Evolutionary conservation across 2,113 vertebrate species (phyloP).

Genomic region (Excalfactoria chinensis): DNA sequence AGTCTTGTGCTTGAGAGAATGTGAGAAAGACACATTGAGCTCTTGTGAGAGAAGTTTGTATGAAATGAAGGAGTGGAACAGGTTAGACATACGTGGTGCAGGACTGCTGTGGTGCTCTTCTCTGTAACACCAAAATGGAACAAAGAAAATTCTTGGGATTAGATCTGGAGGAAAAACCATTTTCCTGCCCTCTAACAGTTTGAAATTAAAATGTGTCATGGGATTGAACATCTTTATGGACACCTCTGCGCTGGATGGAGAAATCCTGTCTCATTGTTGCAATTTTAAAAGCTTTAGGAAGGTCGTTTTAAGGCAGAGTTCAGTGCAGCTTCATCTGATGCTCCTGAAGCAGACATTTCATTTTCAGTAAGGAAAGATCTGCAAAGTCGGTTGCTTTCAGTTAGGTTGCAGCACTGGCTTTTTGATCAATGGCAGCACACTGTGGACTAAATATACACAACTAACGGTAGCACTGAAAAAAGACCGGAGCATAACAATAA

Average conservation of each 20-base stretch:
- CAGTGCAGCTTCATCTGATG: background rate
- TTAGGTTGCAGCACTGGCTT: background rate
- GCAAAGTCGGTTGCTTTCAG: background rate
- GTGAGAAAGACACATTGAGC: background rate
- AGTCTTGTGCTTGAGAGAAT: background rate
- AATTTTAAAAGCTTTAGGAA: background rate
- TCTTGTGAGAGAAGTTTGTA: background rate
- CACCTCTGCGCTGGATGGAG: background rate
- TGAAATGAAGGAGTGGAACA: background rate
- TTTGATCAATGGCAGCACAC: background rate
- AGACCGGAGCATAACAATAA: background rate
- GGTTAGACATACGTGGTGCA: fast-evolving
- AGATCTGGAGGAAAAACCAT: background rate
- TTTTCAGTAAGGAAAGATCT: background rate
- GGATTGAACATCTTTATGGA: background rate
- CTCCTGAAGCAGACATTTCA: background rate
- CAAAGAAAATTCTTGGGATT: background rate
- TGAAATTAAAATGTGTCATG: background rate
- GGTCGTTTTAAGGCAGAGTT: background rate
- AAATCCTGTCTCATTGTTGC: background rate
- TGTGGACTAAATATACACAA: background rate
- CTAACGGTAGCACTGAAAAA: background rate
- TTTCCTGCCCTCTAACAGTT: background rate
- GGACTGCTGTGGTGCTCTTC: background rate
- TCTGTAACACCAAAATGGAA: background rate